Percentiles rank a stretch among this genome's conserved stretches.
These are phyloP conservation scores for Pelobates cultripes DNA, from an alignment of 2,797 vertebrate species.

Conservation along the genomic window DNA sequence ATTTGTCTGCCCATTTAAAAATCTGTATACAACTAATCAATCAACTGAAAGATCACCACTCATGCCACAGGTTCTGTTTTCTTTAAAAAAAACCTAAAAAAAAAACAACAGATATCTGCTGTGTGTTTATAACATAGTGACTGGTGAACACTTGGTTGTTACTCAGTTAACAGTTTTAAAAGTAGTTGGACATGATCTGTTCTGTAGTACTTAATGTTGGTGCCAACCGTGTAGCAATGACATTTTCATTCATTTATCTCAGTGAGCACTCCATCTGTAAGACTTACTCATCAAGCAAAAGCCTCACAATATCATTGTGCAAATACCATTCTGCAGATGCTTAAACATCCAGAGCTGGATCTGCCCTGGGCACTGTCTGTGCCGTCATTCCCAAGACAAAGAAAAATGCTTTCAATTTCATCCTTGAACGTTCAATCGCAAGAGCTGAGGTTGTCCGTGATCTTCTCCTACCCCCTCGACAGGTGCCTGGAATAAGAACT, in stretches of 20 bases:
- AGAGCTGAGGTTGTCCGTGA: conserved; percentile 24
- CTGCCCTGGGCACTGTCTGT: conserved; percentile 48
- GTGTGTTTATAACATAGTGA: no score
- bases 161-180: no score
- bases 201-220: conserved; percentile 5
- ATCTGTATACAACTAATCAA: no score
- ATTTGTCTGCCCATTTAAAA: no score
- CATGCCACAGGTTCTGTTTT: no score
- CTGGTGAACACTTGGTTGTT: no score
- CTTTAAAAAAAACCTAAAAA: no score
- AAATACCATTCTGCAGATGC: conserved; percentile 53
- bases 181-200: background rate
- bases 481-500: conserved; percentile 22
- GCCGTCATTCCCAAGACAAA: conserved; percentile 48
- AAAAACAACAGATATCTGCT: no score
- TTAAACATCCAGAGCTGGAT: conserved; percentile 41
- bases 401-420: conserved; percentile 57
- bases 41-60: no score
- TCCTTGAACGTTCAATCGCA: conserved; percentile 50
- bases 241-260: conserved; percentile 37
- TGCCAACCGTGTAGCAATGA: conserved; percentile 27
- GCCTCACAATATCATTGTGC: conserved; percentile 50
- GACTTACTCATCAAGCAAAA: conserved; percentile 40
- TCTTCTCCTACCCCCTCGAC: conserved; percentile 20
- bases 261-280: conserved; percentile 11